Base-by-base conservation (phyloP, 2,113 vertebrate species). In the Urocolius indicus region DNA sequence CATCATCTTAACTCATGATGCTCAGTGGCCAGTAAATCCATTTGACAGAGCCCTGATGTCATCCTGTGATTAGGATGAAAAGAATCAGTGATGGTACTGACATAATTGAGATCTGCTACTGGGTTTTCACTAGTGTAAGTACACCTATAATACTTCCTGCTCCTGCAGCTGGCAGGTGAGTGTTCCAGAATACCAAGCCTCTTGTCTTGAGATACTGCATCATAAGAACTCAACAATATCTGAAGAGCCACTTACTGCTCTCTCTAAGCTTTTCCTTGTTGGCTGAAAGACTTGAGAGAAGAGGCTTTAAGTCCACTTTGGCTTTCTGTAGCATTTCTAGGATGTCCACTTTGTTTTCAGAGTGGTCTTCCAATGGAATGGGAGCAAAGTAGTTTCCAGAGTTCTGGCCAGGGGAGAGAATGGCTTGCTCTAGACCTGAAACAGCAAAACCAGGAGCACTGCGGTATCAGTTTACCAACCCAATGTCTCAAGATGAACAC, bases 311-410 rank as follows among this genome's bases (percentile, higher is more conserved):
- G 96, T 99, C 99, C 96, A 99, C 98, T 98, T 99, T 99, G 97
- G 99, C 99, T 97, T 99, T 99, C 96, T 99, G 99, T 91, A 99
- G 98, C 96, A 99, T 98, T 96, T 99, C 99, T 97, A 99, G 97
- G 96, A 99, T 99, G 98, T 99, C 99, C 97, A 99, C 99, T 97
- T 99, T 99, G 94, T 99, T 99, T 97, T 98, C 99, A 94, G 98
- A 97, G 93, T 98, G 97, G 76, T 99, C 99, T 97, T 98, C 98
- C 95, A 98, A 96, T 84, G 99, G 98, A 97, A 99, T 99, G 78
- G 99, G 99, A 97, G 99, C 99, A 98, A 99, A 99, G 97, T 99
- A 99, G 93, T 99, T 98, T 87, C 97, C 98, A 62, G 98, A 98
- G 87, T 98, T 99, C 94, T 99, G 99, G 94, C 98, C 98, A 89